Evolutionary conservation across 2,888 invertebrate species (phyloP).

Genomic region (Mellilla xanthometata): DNA sequence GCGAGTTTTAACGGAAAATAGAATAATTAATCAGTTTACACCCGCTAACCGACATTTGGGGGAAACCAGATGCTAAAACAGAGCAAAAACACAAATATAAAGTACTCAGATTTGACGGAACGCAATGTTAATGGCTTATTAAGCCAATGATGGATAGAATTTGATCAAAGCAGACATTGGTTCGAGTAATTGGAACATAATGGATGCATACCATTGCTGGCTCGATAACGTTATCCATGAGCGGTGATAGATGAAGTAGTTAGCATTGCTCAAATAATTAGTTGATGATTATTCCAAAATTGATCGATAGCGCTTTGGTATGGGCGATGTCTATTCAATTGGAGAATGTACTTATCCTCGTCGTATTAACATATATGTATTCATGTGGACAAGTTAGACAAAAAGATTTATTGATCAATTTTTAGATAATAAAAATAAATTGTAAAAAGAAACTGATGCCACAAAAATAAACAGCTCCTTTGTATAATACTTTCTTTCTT

Average conservation of each 20-base stretch:
- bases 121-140: constrained; percentile 6
- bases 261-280: constrained; percentile 16
- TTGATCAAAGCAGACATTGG: constrained; percentile 15
- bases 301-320: constrained; percentile 11
- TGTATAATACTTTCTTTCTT: too few relatives aligned
- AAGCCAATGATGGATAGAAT: constrained; percentile 14
- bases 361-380: too few relatives aligned
- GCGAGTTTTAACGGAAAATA: constrained; percentile 18
- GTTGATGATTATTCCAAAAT: constrained; percentile 2
- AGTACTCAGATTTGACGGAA: constrained; percentile 1
- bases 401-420: too few relatives aligned
- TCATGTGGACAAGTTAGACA: too few relatives aligned
- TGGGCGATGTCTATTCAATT: background rate
- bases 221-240: constrained; percentile 15
- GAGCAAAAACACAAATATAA: background rate
- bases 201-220: constrained; percentile 12
- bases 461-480: too few relatives aligned
- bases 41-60: constrained; percentile 9
- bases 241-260: constrained; percentile 14
- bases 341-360: too few relatives aligned
- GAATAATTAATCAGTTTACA: constrained; percentile 25
- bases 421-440: too few relatives aligned
- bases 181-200: constrained; percentile 21
- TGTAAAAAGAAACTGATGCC: too few relatives aligned
- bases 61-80: constrained; percentile 12